These are phyloP conservation scores for Oreochromis tanganicae DNA, from an alignment of 2,113 vertebrate genomes.

Conservation along the genomic window DNA sequence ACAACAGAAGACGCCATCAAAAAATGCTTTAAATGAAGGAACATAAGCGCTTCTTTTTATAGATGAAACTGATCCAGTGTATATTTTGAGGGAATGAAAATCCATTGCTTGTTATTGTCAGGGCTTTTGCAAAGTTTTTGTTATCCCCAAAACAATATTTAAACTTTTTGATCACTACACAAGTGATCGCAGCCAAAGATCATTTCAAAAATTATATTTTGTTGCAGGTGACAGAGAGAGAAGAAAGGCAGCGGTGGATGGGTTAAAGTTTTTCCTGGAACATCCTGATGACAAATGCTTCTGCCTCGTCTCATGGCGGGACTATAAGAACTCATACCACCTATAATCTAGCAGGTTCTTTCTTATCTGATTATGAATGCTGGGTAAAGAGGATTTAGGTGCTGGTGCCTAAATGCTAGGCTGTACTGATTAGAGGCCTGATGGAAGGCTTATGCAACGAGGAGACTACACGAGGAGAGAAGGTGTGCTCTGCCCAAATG, in stretches of 20 bases:
- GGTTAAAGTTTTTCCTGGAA: neutral
- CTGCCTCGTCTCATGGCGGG: neutral
- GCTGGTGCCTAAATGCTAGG: constrained; percentile 61
- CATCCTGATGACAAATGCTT: constrained; percentile 30
- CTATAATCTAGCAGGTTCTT: constrained; percentile 63
- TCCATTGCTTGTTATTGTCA: neutral
- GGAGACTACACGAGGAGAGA: constrained; percentile 17
- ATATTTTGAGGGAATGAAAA: neutral
- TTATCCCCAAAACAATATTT: neutral
- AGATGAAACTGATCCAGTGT: neutral
- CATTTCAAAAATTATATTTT: neutral
- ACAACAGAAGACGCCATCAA: neutral
- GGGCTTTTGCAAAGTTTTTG: neutral
- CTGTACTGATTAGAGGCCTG: constrained; percentile 58
- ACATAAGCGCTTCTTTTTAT: neutral
- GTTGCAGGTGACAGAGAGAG: neutral
- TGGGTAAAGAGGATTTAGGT: constrained; percentile 74
- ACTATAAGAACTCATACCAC: constrained; percentile 43
- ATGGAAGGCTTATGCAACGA: constrained; percentile 60
- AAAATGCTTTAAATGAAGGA: neutral
- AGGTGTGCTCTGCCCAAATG: constrained; percentile 36
- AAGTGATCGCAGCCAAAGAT: neutral
- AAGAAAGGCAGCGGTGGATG: neutral
- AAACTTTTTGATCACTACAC: neutral
- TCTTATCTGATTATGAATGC: constrained; percentile 73